Evolutionary conservation across 1,140 invertebrate genomes (phyloP).

Genomic region (Drosophila miranda): DNA sequence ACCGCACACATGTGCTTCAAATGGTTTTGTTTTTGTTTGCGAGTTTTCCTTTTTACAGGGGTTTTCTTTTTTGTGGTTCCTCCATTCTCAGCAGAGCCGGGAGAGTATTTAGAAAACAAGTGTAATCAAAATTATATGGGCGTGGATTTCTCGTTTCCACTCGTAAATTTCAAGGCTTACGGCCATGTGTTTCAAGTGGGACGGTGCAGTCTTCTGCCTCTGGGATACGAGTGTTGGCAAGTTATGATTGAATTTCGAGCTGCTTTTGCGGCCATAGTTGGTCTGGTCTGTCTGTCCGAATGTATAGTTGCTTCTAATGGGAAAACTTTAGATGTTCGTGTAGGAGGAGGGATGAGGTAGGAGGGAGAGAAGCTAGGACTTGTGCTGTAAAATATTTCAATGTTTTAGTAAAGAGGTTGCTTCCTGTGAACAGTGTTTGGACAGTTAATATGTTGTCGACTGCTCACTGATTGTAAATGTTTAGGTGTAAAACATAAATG

Average conservation of each 20-base stretch:
- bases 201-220: not conserved
- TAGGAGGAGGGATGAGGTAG: no score
- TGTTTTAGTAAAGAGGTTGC: no score
- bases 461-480: no score
- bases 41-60: constrained; percentile 27
- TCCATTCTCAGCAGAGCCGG: constrained; percentile 30
- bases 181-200: constrained; percentile 57
- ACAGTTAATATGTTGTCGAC: no score
- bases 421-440: no score
- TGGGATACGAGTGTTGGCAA: constrained; percentile 47
- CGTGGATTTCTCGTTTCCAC: constrained; percentile 48
- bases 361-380: no score
- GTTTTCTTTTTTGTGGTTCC: constrained; percentile 44
- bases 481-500: no score
- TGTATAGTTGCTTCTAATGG: constrained; percentile 55
- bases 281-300: constrained; percentile 33
- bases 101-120: constrained; percentile 77
- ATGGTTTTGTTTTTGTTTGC: constrained; percentile 41
- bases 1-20: constrained; percentile 44
- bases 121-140: constrained; percentile 80
- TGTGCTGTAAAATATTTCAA: no score
- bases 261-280: constrained; percentile 55
- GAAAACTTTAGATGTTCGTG: constrained; percentile 46
- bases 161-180: constrained; percentile 71
- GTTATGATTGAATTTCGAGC: constrained; percentile 78